Conservation (phyloP, 2,797 vertebrate species). For the Crenuchus spilurus region DNA sequence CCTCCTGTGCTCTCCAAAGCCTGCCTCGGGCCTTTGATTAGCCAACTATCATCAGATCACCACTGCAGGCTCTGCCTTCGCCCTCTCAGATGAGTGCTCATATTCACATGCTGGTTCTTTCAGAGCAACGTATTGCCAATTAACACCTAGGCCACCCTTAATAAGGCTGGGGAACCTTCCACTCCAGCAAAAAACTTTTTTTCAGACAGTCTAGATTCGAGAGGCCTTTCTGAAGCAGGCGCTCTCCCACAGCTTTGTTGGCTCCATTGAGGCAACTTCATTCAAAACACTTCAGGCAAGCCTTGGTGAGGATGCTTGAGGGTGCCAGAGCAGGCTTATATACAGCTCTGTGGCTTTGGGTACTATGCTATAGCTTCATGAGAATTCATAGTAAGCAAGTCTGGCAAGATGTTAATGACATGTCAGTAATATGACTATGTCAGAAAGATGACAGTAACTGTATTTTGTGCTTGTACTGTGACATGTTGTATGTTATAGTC, state of each 20-base stretch:
- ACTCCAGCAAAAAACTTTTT: conserved; percentile 71
- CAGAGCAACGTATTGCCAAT: conserved; percentile 74
- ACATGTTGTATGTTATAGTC: not conserved
- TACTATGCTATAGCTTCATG: conserved; percentile 1
- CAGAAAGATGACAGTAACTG: not conserved
- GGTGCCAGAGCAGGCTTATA: conserved; percentile 41
- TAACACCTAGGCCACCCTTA: conserved; percentile 81
- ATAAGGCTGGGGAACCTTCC: conserved; percentile 73
- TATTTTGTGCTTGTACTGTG: not conserved
- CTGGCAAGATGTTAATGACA: not conserved
- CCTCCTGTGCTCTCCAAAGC: conserved; percentile 61
- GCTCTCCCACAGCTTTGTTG: conserved; percentile 39
- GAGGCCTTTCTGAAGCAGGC: conserved; percentile 63
- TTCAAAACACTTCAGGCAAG: conserved; percentile 55
- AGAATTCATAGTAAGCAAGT: conserved; percentile 1
- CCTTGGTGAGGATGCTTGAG: conserved; percentile 50
- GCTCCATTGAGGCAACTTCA: conserved; percentile 49
- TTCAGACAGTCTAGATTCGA: conserved; percentile 72
- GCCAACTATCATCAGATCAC: conserved; percentile 67
- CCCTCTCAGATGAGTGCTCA: conserved; percentile 68
- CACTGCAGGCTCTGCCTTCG: conserved; percentile 64
- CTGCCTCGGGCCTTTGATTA: conserved; percentile 67
- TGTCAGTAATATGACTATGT: not conserved
- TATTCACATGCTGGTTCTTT: conserved; percentile 73
- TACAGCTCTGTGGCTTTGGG: conserved; percentile 28